Conservation (phyloP, 2,797 vertebrate species). For the Notamacropus eugenii region DNA sequence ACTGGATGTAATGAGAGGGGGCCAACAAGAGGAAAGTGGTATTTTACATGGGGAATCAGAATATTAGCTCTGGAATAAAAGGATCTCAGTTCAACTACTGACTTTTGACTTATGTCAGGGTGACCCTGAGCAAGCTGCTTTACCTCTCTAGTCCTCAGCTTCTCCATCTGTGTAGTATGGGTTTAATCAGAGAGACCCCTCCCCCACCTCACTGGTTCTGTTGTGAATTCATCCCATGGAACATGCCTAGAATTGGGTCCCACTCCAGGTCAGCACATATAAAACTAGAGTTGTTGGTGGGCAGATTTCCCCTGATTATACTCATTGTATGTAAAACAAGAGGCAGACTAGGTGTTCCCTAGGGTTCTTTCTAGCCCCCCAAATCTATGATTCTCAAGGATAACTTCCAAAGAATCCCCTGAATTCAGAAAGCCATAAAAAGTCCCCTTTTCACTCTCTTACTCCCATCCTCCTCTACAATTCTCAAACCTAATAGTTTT, state of each 20-base stretch:
- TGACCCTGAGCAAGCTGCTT: not conserved
- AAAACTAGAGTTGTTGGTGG: not conserved
- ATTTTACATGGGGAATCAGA: not conserved
- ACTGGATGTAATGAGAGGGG: not conserved
- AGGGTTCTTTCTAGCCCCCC: no score
- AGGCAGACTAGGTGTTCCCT: not conserved
- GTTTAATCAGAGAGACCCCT: not conserved
- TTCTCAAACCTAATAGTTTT: not conserved
- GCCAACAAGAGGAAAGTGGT: not conserved
- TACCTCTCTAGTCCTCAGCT: not conserved
- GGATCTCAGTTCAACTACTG: not conserved
- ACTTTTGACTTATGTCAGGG: not conserved
- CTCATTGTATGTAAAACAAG: not conserved
- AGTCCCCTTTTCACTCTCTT: not conserved
- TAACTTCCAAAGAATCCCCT: slow-evolving; percentile 9
- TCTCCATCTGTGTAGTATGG: not conserved
- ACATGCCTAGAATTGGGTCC: not conserved
- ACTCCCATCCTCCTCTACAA: not conserved
- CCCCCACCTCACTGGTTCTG: not conserved
- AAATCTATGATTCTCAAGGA: not conserved
- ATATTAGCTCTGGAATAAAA: not conserved
- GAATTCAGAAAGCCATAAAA: not conserved
- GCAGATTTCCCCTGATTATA: not conserved
- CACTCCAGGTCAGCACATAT: not conserved
- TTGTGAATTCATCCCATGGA: not conserved